phyloP scores from a whole-genome alignment of 2,113 vertebrate species.

The Syrrhaptes paradoxus region DNA sequence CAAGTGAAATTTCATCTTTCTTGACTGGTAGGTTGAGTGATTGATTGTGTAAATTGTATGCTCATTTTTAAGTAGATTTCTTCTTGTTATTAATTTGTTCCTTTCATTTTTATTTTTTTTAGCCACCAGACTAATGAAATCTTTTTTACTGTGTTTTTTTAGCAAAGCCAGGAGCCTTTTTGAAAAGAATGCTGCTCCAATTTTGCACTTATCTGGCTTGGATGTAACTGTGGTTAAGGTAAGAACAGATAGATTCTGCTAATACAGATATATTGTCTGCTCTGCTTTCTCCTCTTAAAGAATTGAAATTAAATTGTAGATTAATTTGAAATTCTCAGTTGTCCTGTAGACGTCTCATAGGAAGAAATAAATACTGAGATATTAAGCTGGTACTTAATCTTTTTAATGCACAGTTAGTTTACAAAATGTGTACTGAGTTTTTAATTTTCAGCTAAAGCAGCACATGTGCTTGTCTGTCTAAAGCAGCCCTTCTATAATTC shows the following conservation, averaged over 20 bases:
- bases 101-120: neutral
- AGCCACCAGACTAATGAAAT: neutral
- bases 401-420: conserved; percentile 6
- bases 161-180: conserved; percentile 93
- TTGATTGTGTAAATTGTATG: neutral
- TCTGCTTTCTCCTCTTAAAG: neutral
- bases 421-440: neutral
- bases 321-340: neutral
- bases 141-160: conserved; percentile 15
- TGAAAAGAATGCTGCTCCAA: conserved; percentile 96
- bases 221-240: conserved; percentile 94
- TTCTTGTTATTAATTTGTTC: neutral
- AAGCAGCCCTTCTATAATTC: neutral
- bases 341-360: neutral
- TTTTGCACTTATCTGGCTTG: conserved; percentile 94
- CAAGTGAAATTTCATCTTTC: neutral
- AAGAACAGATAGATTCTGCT: conserved; percentile 11
- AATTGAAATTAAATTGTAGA: neutral
- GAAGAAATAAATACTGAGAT: neutral
- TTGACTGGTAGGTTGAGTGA: neutral
- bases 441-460: neutral
- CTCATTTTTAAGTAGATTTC: neutral
- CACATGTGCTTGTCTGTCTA: neutral
- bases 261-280: neutral
- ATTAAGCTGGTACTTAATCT: neutral